Percentiles rank a stretch among this genome's conserved stretches.
Evolutionary conservation across 2,797 vertebrate species (phyloP).

Genomic region (Danionella dracula): DNA sequence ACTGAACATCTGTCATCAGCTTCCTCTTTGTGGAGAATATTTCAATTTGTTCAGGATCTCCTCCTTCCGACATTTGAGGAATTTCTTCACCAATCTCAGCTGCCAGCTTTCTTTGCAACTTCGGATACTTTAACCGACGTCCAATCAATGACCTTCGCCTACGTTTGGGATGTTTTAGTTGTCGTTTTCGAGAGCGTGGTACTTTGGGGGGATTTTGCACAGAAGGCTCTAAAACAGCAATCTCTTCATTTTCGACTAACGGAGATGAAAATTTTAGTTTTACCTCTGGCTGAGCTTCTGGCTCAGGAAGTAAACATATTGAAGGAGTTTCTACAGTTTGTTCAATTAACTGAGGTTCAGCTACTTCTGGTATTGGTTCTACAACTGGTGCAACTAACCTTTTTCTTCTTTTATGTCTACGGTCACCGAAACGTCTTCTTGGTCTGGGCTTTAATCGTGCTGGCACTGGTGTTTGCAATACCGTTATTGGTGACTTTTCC

Average conservation of each 20-base stretch:
- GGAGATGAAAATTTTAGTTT: conserved; percentile 61
- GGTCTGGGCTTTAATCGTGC: conserved; percentile 50
- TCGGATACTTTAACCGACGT: conserved; percentile 62
- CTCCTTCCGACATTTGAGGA: conserved; percentile 22
- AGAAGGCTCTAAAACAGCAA: conserved; percentile 53
- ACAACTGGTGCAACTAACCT: conserved; percentile 54
- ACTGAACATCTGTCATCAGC: conserved; percentile 51
- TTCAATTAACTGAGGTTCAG: conserved; percentile 21
- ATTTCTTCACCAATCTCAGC: conserved; percentile 48
- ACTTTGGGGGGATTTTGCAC: conserved; percentile 29
- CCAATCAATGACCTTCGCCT: conserved; percentile 66
- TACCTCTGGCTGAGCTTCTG: conserved; percentile 42
- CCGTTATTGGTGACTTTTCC: conserved; percentile 54
- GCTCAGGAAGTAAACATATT: conserved; percentile 31
- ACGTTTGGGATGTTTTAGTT: conserved; percentile 63
- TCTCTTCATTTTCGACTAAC: conserved; percentile 53
- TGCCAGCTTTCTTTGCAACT: conserved; percentile 49
- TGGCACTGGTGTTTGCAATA: conserved; percentile 47
- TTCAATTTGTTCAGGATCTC: conserved; percentile 58
- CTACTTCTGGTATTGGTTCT: conserved; percentile 47
- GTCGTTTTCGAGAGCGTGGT: conserved; percentile 34
- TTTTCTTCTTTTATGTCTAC: conserved; percentile 55
- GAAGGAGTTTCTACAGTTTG: conserved; percentile 40
- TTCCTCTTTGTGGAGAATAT: conserved; percentile 65
- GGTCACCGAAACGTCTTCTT: conserved; percentile 48